A percentile compares a stretch with the other conserved stretches of the same genome.
phyloP scores from a whole-genome alignment of 2,797 vertebrate species.

The Phataginus tricuspis region DNA sequence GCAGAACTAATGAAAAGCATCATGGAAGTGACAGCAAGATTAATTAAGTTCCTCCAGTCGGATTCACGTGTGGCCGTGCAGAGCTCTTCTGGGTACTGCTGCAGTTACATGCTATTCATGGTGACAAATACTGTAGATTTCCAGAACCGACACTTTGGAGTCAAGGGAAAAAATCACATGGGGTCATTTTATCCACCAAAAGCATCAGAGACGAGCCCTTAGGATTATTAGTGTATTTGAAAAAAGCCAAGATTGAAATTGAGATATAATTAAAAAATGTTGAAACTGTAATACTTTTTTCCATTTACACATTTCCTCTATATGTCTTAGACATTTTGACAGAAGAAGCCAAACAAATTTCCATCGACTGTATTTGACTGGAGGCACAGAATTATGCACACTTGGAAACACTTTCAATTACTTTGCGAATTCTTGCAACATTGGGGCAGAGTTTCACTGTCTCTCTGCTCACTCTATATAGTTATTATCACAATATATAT shows the following conservation, averaged over 20 bases:
- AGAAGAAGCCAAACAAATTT: slow-evolving; percentile 76
- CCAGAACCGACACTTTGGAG: slow-evolving; percentile 91
- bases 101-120: slow-evolving; percentile 92
- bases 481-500: slow-evolving; percentile 49
- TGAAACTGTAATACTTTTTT: slow-evolving; percentile 69
- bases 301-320: slow-evolving; percentile 59
- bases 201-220: slow-evolving; percentile 67
- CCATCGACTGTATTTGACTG: slow-evolving; percentile 73
- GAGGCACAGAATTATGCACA: slow-evolving; percentile 70
- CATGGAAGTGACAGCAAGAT: slow-evolving; percentile 96
- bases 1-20: slow-evolving; percentile 96
- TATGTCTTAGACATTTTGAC: slow-evolving; percentile 77
- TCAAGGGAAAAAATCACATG: slow-evolving; percentile 96
- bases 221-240: slow-evolving; percentile 80
- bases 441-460: slow-evolving; percentile 15
- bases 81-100: slow-evolving; percentile 90
- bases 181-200: slow-evolving; percentile 80
- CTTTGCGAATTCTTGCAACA: slow-evolving; percentile 62
- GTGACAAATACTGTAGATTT: slow-evolving; percentile 95
- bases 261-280: slow-evolving; percentile 70
- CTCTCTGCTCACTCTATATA: slow-evolving; percentile 28
- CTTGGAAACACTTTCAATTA: slow-evolving; percentile 77
- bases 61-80: slow-evolving; percentile 84
- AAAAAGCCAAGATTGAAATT: slow-evolving; percentile 78
- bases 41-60: slow-evolving; percentile 94